Conservation (phyloP, 2,888 invertebrate genomes). For the Nebria brevicollis region DNA sequence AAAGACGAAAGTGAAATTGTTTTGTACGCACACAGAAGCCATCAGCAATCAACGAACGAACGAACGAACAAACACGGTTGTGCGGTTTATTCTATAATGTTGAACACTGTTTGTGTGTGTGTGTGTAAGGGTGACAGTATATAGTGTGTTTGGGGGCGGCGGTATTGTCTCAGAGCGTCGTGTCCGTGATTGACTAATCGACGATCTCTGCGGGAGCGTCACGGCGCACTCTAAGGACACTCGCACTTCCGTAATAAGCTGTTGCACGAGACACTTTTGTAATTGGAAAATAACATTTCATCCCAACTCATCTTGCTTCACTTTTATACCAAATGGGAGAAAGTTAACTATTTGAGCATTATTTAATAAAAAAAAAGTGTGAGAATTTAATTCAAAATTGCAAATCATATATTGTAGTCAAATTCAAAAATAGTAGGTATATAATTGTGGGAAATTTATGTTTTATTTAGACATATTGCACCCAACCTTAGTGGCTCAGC, state of each 20-base stretch:
- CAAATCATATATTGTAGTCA: neutral
- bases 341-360: too few species aligned
- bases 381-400: too few species aligned
- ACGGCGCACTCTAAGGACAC: constrained; percentile 13
- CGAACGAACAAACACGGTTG: neutral
- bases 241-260: constrained; percentile 48
- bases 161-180: constrained; percentile 22
- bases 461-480: constrained; percentile 23
- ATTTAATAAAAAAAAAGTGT: too few species aligned
- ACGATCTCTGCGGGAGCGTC: constrained; percentile 17
- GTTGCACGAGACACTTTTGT: constrained; percentile 49
- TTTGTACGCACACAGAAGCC: neutral
- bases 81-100: neutral
- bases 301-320: neutral
- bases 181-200: constrained; percentile 27
- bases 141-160: constrained; percentile 10
- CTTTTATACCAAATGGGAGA: too few species aligned
- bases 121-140: constrained; percentile 2
- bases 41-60: neutral
- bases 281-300: constrained; percentile 49
- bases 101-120: neutral
- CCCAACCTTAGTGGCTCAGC: constrained; percentile 26
- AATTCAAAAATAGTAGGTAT: neutral
- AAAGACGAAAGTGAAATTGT: neutral
- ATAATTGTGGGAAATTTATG: constrained; percentile 39